Percentiles rank a stretch among this genome's conserved stretches.
phyloP scores from a whole-genome alignment of 2,113 vertebrate species.

The Heterocephalus glaber region DNA sequence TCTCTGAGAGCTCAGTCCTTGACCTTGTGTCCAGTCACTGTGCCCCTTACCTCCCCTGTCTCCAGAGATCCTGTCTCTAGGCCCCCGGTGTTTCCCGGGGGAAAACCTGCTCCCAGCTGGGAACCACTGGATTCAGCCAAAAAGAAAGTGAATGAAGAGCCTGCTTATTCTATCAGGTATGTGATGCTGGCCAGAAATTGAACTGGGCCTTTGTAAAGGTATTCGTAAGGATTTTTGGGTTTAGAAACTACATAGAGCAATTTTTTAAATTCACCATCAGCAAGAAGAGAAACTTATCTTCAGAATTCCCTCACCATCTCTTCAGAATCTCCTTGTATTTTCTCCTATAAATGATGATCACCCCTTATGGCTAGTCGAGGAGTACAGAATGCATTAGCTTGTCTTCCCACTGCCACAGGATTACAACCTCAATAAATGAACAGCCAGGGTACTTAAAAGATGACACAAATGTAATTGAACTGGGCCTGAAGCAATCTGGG shows the following conservation, averaged over 20 bases:
- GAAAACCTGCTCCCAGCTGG: not conserved
- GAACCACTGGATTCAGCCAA: not conserved
- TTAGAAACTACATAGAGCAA: not conserved
- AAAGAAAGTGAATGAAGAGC: not conserved
- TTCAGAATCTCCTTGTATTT: not conserved
- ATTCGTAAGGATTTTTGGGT: not conserved
- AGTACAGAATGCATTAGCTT: not conserved
- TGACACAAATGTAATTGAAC: not conserved
- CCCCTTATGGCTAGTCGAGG: not conserved
- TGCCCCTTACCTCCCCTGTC: not conserved
- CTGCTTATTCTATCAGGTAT: not conserved
- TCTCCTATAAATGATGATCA: not conserved
- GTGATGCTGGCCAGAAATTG: not conserved
- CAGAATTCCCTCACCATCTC: not conserved
- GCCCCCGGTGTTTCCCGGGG: not conserved
- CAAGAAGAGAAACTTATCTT: not conserved
- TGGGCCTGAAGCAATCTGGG: not conserved
- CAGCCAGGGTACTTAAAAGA: not conserved
- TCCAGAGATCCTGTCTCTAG: not conserved
- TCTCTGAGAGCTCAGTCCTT: not conserved
- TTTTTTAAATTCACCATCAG: not conserved
- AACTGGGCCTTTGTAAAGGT: not conserved
- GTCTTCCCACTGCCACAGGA: not conserved
- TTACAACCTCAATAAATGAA: not conserved
- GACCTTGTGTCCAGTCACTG: not conserved